Evolutionary conservation across 37 sponge, comb jelly and placozoan genomes (phyloP).

Genomic region (Chondrosia reniformis): DNA sequence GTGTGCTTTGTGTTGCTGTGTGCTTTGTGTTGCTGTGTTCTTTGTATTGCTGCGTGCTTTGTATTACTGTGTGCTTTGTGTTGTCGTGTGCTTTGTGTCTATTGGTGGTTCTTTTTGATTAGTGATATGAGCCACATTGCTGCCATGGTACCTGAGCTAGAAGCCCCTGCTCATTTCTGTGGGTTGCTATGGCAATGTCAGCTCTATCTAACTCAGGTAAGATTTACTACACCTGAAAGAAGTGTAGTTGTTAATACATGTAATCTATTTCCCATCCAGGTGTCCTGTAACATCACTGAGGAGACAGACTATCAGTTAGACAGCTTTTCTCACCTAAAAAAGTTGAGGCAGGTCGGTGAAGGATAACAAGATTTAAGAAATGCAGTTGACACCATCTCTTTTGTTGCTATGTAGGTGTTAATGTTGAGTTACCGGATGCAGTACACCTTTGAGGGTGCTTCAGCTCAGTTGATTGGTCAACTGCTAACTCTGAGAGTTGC

Average conservation of each 20-base stretch:
- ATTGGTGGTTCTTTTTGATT: no score
- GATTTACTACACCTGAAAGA: not conserved
- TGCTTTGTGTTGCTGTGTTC: not conserved
- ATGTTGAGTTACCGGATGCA: not conserved
- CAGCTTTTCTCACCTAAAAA: no score
- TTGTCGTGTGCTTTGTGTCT: no score
- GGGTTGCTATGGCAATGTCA: conserved; percentile 56
- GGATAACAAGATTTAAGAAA: no score
- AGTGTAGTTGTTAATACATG: no score
- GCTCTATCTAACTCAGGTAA: conserved; percentile 32
- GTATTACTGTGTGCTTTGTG: not conserved
- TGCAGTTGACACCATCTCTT: no score
- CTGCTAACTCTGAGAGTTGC: not conserved
- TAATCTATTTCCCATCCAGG: no score
- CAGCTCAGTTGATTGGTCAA: not conserved
- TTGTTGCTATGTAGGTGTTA: no score
- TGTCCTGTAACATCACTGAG: no score
- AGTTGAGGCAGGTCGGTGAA: no score
- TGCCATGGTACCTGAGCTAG: conserved; percentile 19
- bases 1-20: not conserved
- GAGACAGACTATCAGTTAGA: no score
- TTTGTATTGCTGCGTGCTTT: not conserved
- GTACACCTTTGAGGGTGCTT: not conserved
- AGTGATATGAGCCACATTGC: conserved; percentile 31
- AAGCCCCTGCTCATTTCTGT: conserved; percentile 30